Evolutionary conservation across 2,797 vertebrate species (phyloP), one percentile per base, ranked within the genome.

Genomic region (Danio tinwini): DNA sequence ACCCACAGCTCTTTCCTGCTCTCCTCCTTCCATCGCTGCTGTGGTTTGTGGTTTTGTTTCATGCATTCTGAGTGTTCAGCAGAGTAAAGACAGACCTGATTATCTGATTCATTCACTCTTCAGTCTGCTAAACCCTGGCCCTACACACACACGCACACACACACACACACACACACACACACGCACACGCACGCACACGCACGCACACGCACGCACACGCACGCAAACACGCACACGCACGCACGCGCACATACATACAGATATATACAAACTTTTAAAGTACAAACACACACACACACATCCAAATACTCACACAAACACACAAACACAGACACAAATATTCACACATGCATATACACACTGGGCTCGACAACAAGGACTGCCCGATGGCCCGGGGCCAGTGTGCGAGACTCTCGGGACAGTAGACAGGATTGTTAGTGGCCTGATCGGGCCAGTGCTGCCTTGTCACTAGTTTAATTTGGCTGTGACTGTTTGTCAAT

Each of bases 31-130:
- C 19, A 13, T 44, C 13, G 7, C 49, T 21, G 16, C 58, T 70
- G 67, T 50, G 81, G 21, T 37, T 14, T 83, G 77, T 40, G 73
- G 56, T 73, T 72, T 68, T n/a, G 63, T 70, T 63, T 84, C 75
- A 81, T 64, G 75, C 83, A 81, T 81, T 82, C 76, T 77, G n/a
- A 52, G 63, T 68, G 17, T 42, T 73, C 73, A 73, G 40, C 13
- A 11, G 67, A 58, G 81, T 71, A 76, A 72, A 61, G n/a, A 72
- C 50, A 74, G 72, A 70, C 47, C 55, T 16, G 76, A 82, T 80
- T 73, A 73, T 64, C 29, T 17, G 80, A 80, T 73, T 65, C 17
- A 53, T 42, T 63, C 59, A 14, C 21, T 53, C 58, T 19, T 21
- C 55, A 53, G 63, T 47, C 59, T 19, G 50, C 7, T 74, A 78